Base-by-base conservation (phyloP, 2,888 invertebrate genomes). In the Drosophila monieri region DNA sequence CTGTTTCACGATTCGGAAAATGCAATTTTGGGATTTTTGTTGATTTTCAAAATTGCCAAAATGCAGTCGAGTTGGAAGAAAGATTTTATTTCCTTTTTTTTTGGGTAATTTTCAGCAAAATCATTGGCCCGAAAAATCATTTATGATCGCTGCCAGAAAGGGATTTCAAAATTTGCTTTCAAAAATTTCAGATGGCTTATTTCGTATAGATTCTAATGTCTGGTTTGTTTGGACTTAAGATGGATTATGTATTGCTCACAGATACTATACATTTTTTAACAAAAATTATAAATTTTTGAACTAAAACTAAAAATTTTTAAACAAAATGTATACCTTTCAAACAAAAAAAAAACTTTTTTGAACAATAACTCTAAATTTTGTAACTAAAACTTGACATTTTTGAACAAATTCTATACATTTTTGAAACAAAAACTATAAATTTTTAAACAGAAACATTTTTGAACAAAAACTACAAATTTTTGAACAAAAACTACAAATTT, bases 31-130 rank as follows among this genome's bases (percentile, higher is more conserved):
- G 25, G 18, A 57, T 52, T 49, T 66, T 52, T 49, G 49, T 57
- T 32, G 32, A 43, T 65, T 54, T 6, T 32, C 8, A 48, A 61
- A 61, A 62, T 44, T 46, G 60, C 57, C 71, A 65, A 75, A 71
- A 70, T 53, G 49, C 44, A 23, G 52, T 64, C 48, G n/a, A 48
- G 25, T 23, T 37, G 15, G 48, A 21, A 39, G 35, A 12, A 47
- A 10, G 10, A 23, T 61, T 61, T 30, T 30, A 39, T 30, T 61
- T 47, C 46, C 1, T 18, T 61, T 6, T 25, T 37, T 23, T 41
- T 53, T 39, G n/a, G 21, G 3, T 3, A 21, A 39, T 47, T 30
- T 62, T 37, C 21, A 30, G 1, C 6, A 2, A 54, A 44, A 14
- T 21, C 47, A 30, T 56, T 59, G 58, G 54, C 58, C 41, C 55